Conservation (phyloP, 2,888 invertebrate species). For the Drosophila formosana region DNA sequence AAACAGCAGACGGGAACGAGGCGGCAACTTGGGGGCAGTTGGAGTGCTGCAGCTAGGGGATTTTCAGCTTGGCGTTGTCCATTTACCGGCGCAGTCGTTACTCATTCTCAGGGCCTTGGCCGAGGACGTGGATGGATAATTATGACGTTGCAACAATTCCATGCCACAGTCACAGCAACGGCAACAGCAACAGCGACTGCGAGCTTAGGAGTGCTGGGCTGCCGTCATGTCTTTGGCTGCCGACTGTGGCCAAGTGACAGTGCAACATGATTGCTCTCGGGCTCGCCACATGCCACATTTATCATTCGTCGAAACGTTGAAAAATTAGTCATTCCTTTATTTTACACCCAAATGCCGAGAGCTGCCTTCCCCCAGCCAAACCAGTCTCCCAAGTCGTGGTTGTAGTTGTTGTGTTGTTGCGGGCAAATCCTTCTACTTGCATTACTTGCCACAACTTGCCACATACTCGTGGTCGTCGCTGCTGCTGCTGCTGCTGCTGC, state of each 20-base stretch:
- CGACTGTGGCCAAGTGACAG: conserved; percentile 70
- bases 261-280: conserved; percentile 81
- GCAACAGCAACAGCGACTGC: conserved; percentile 28
- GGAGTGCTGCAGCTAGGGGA: not conserved
- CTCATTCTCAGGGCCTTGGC: conserved; percentile 74
- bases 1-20: conserved; percentile 15
- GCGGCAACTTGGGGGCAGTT: conserved; percentile 20
- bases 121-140: conserved; percentile 70
- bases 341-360: conserved; percentile 81
- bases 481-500: conserved; percentile 29
- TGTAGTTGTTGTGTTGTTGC: not conserved
- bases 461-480: conserved; percentile 19
- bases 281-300: conserved; percentile 81
- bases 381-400: conserved; percentile 30
- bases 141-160: conserved; percentile 81
- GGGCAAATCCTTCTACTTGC: conserved; percentile 72
- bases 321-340: conserved; percentile 81
- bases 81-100: conserved; percentile 75
- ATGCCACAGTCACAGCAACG: conserved; percentile 23
- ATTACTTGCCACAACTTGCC: conserved; percentile 61
- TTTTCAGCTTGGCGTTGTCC: conserved; percentile 51
- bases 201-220: conserved; percentile 63
- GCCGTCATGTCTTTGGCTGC: conserved; percentile 10
- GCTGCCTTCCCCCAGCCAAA: conserved; percentile 47
- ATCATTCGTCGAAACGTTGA: conserved; percentile 81